phyloP scores from a whole-genome alignment of 2,888 invertebrate genomes.

The Leptodirus hochenwartii region DNA sequence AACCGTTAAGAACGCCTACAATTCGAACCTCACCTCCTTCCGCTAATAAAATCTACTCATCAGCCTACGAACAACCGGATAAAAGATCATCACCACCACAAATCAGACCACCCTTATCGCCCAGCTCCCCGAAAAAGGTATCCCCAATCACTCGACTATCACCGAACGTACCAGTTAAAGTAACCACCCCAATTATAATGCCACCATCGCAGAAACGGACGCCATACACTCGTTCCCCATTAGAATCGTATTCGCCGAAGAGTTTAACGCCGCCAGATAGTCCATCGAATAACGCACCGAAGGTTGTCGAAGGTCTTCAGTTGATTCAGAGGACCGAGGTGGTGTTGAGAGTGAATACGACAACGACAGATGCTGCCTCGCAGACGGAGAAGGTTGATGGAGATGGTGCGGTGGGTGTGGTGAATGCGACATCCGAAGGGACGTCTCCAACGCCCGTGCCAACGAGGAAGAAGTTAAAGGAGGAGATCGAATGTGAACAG shows the following conservation, averaged over 20 bases:
- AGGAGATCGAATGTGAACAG: slow-evolving; percentile 65
- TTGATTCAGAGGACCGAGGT: slow-evolving; percentile 45
- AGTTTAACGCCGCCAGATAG: slow-evolving; percentile 21
- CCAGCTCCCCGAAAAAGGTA: slow-evolving; percentile 10
- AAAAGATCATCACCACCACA: slow-evolving; percentile 12
- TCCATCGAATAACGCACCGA: slow-evolving; percentile 23
- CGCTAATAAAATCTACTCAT: slow-evolving; percentile 3
- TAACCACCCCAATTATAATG: too few relatives aligned
- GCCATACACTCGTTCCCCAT: slow-evolving; percentile 11
- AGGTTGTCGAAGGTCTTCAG: slow-evolving; percentile 32
- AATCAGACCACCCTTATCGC: slow-evolving; percentile 12
- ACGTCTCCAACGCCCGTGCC: slow-evolving; percentile 27
- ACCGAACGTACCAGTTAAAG: slow-evolving; percentile 9
- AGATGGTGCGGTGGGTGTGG: too few relatives aligned
- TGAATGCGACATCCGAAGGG: too few relatives aligned
- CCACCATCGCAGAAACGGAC: slow-evolving; percentile 5
- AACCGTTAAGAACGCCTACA: slow-evolving; percentile 6
- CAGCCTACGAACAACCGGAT: slow-evolving; percentile 2
- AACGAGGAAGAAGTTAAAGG: slow-evolving; percentile 42
- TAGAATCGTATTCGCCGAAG: slow-evolving; percentile 11
- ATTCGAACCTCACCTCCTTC: neutral
- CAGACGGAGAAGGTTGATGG: slow-evolving; percentile 28
- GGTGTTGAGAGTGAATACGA: slow-evolving; percentile 38
- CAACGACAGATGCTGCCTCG: slow-evolving; percentile 38
- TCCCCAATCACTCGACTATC: slow-evolving; percentile 10